These are phyloP conservation scores for Emys orbicularis DNA, from an alignment of 2,797 vertebrate species.

Conservation along the genomic window DNA sequence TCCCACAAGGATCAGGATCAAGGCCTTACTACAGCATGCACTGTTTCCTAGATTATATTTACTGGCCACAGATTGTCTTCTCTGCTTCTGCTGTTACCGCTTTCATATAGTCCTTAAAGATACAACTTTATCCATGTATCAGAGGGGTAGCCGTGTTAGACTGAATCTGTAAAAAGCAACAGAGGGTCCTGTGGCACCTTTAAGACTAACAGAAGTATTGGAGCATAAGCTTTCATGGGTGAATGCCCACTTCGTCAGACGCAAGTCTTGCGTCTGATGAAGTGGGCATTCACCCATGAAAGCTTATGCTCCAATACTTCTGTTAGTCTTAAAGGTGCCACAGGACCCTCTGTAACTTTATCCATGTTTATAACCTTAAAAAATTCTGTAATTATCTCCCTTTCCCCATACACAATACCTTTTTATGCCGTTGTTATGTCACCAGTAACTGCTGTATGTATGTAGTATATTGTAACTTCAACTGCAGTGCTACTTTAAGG, in stretches of 20 bases:
- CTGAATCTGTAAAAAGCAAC: no score
- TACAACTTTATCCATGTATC: fast-evolving
- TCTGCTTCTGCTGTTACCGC: background rate
- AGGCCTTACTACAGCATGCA: background rate
- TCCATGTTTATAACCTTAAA: background rate
- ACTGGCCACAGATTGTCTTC: background rate
- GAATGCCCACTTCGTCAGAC: no score
- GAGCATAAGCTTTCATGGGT: no score
- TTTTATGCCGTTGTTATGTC: background rate
- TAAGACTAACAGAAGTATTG: no score
- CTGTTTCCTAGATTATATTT: background rate
- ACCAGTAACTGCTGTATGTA: background rate
- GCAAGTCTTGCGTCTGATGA: no score
- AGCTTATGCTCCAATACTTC: no score
- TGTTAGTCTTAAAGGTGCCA: no score
- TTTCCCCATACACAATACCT: background rate
- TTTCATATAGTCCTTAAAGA: background rate
- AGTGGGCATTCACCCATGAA: no score
- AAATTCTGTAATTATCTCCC: fast-evolving
- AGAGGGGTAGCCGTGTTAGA: no score
- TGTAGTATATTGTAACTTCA: background rate
- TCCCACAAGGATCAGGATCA: no score
- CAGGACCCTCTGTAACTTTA: background rate
- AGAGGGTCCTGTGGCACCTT: no score
- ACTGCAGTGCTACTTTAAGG: background rate